Evolutionary conservation across 2,888 invertebrate genomes (phyloP).

Genomic region (Trachelus tabidus): DNA sequence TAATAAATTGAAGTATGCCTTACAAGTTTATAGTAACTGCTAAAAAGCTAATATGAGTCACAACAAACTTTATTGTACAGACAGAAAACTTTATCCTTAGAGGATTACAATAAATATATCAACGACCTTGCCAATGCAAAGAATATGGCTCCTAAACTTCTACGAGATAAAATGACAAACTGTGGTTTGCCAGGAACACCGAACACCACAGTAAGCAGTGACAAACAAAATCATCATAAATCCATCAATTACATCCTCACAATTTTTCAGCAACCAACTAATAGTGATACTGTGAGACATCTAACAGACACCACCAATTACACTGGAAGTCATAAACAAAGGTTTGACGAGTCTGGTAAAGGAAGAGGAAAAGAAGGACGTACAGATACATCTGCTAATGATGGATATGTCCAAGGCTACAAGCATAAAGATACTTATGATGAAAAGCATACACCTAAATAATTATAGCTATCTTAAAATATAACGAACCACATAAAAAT

Average conservation of each 20-base stretch:
- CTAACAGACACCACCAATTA: conserved; percentile 64
- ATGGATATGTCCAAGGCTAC: conserved; percentile 61
- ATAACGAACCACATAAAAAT: neutral
- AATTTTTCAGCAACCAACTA: conserved; percentile 34
- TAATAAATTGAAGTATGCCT: conserved; percentile 65
- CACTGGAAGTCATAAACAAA: conserved; percentile 63
- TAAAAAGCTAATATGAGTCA: neutral
- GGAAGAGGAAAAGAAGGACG: conserved; percentile 64
- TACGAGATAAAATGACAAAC: conserved; percentile 56
- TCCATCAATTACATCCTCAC: neutral
- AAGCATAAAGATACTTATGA: conserved; percentile 35
- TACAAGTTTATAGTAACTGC: neutral
- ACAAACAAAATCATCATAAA: neutral
- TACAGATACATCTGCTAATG: conserved; percentile 49
- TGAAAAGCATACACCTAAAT: conserved; percentile 31
- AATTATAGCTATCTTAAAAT: conserved; percentile 3
- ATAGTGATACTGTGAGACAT: conserved; percentile 56
- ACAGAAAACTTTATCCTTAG: conserved; percentile 52
- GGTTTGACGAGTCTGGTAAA: conserved; percentile 63
- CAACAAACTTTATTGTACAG: conserved; percentile 19
- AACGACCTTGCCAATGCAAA: conserved; percentile 63
- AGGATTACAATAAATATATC: conserved; percentile 63
- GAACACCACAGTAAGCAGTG: conserved; percentile 31
- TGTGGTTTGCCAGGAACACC: conserved; percentile 59
- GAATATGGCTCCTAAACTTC: conserved; percentile 57